These are phyloP conservation scores for Pelosia muscerda DNA, from an alignment of 2,888 invertebrate genomes.

Conservation along the genomic window DNA sequence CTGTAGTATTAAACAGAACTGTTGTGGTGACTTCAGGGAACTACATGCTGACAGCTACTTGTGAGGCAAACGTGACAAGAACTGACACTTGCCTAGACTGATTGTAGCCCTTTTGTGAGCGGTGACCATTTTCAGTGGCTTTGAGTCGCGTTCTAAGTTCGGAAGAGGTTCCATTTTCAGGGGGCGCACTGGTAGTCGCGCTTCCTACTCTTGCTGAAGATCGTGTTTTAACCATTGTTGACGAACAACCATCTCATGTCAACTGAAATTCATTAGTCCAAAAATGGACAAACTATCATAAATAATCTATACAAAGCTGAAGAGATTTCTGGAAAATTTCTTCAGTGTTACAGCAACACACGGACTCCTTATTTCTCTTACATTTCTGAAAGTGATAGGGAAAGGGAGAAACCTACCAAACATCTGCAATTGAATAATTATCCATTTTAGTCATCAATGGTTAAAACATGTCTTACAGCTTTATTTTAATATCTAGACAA, in stretches of 20 bases:
- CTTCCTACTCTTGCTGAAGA: constrained; percentile 85
- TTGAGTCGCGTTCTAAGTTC: constrained; percentile 81
- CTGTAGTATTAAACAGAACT: constrained; percentile 39
- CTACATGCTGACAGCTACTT: constrained; percentile 88
- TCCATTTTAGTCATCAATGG: constrained; percentile 84
- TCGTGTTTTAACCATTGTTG: constrained; percentile 87
- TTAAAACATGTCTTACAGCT: constrained; percentile 87
- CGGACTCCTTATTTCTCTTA: constrained; percentile 83
- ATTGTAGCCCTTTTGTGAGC: constrained; percentile 75
- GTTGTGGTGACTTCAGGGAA: constrained; percentile 34
- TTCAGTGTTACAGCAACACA: constrained; percentile 60
- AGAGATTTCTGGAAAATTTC: constrained; percentile 83
- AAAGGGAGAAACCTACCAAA: constrained; percentile 68
- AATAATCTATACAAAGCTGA: constrained; percentile 66
- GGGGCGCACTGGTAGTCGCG: constrained; percentile 73
- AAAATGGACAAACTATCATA: constrained; percentile 80
- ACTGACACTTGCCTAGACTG: constrained; percentile 81
- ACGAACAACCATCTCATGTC: constrained; percentile 84
- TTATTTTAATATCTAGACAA: constrained; percentile 70
- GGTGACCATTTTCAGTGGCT: constrained; percentile 78
- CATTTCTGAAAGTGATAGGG: constrained; percentile 64
- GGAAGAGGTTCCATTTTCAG: constrained; percentile 80
- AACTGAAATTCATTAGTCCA: constrained; percentile 85
- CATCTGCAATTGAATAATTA: constrained; percentile 86
- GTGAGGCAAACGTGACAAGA: constrained; percentile 89